Evolutionary conservation across 2,113 vertebrate species (phyloP), one percentile per base, ranked within the genome.

Genomic region (Silurus glanis): DNA sequence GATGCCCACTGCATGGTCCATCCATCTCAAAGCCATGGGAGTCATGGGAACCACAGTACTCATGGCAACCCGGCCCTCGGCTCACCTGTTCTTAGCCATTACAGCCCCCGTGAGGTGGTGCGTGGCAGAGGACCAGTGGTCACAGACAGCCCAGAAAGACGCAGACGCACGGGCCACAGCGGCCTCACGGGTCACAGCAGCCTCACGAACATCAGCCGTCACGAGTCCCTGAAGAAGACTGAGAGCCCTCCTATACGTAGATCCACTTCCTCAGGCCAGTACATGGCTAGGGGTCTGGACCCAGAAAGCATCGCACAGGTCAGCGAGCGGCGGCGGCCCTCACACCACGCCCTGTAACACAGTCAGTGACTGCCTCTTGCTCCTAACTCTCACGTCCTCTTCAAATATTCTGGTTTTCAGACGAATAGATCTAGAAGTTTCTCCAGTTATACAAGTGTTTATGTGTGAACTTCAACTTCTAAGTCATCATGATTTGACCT

Each of bases 261-360:
- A 89, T 99, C 98, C 62, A 98, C 98, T 0, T 99, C 98, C 0
- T 99, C 98, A 6, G 97, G 98, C 82, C 98, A 99, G 83, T 99
- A 99, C 92, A 94, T 96, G 0, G 94, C 92, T 86, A 99, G 98
- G 91, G 94, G 97, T 3, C 94, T 99, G 94, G 98, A 99, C 83
- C 97, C 98, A 61, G 98, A 99, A 93, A 97, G 96, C 87, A 99
- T 99, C 93, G 97, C 98, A 96, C 98, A 99, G 98, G 98, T 99
- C 94, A 91, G 94, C 92, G 91, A 94, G 93, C 91, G 90, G 91
- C 93, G 91, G 91, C 89, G 85, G 89, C 92, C 90, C 91, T 91
- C 92, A 93, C 89, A 93, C 74, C 89, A 89, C 92, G 91, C 93
- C 91, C 91, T 94, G 92, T 94, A 94, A 94, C 92, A 90, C 93